phyloP scores from a whole-genome alignment of 2,888 invertebrate genomes.

The Pheosia tremula region DNA sequence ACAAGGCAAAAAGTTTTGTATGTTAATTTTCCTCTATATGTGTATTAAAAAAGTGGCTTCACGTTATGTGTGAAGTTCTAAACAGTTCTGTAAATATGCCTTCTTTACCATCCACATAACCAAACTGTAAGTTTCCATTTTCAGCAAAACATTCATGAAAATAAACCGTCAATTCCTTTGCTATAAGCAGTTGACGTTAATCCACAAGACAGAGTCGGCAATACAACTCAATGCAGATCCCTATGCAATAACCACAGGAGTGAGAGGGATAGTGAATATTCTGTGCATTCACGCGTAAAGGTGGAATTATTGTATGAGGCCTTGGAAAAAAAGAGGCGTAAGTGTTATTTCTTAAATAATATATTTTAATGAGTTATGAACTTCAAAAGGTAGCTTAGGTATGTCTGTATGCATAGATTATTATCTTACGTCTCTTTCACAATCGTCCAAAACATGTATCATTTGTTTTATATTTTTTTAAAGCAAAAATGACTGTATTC shows the following conservation, averaged over 20 bases:
- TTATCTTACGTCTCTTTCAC: too few relatives aligned
- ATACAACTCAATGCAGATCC: constrained; percentile 68
- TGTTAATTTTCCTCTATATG: too few relatives aligned
- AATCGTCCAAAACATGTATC: too few relatives aligned
- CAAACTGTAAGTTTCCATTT: neutral
- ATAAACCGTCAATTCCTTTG: constrained; percentile 74
- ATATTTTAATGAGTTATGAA: neutral
- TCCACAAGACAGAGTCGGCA: constrained; percentile 68
- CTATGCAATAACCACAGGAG: constrained; percentile 59
- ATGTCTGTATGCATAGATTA: too few relatives aligned
- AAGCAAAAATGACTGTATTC: too few relatives aligned
- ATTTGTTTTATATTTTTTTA: too few relatives aligned
- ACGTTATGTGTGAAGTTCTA: too few relatives aligned
- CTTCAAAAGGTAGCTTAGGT: too few relatives aligned
- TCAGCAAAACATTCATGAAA: constrained; percentile 46
- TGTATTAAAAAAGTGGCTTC: too few relatives aligned
- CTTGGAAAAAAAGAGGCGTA: constrained; percentile 63
- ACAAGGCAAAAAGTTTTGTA: too few relatives aligned
- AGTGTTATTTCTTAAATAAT: constrained; percentile 33
- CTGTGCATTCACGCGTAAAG: constrained; percentile 80
- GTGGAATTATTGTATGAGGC: constrained; percentile 70
- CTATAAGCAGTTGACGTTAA: constrained; percentile 78
- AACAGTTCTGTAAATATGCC: too few relatives aligned
- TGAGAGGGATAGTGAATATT: constrained; percentile 78
- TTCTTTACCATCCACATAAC: too few relatives aligned